These are phyloP conservation scores for Aphidius ervi DNA, from an alignment of 1,140 invertebrate genomes.

Conservation along the genomic window DNA sequence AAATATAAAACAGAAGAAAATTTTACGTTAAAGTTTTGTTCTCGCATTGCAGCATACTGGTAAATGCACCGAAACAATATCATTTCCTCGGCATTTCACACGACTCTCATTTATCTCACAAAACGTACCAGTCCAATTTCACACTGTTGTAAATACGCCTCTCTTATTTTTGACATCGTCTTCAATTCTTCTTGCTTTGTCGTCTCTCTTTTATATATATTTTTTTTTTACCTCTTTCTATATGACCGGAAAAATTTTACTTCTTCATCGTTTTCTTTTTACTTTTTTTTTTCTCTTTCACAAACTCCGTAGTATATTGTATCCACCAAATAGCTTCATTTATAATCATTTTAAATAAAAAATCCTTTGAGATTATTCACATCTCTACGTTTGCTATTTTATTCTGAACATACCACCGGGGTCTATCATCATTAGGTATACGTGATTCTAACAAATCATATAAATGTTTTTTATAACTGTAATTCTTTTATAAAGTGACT, in stretches of 20 bases:
- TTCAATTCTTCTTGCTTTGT: conserved; percentile 45
- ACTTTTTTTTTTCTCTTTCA: too few relatives aligned
- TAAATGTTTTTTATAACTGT: too few relatives aligned
- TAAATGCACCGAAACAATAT: conserved; percentile 36
- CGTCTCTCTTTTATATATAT: conserved; percentile 30
- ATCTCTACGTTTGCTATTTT: too few relatives aligned
- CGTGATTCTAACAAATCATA: too few relatives aligned
- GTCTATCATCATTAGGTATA: too few relatives aligned
- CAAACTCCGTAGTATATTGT: neutral
- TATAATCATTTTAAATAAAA: conserved; percentile 23
- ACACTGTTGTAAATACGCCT: conserved; percentile 51
- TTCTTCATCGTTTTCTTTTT: neutral
- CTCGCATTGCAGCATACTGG: too few relatives aligned
- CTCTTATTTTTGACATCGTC: conserved; percentile 43
- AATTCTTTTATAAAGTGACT: too few relatives aligned
- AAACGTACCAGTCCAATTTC: conserved; percentile 48
- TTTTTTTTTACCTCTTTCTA: conserved; percentile 10
- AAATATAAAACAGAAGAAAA: too few relatives aligned
- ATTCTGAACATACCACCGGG: too few relatives aligned
- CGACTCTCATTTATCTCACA: conserved; percentile 44
- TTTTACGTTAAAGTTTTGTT: too few relatives aligned
- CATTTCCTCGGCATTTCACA: conserved; percentile 39
- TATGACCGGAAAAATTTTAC: neutral
- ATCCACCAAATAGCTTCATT: conserved; percentile 22
- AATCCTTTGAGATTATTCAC: neutral